Evolutionary conservation across 2,797 vertebrate species (phyloP), one percentile per base, ranked within the genome.

Genomic region (Eulemur rubriventer): DNA sequence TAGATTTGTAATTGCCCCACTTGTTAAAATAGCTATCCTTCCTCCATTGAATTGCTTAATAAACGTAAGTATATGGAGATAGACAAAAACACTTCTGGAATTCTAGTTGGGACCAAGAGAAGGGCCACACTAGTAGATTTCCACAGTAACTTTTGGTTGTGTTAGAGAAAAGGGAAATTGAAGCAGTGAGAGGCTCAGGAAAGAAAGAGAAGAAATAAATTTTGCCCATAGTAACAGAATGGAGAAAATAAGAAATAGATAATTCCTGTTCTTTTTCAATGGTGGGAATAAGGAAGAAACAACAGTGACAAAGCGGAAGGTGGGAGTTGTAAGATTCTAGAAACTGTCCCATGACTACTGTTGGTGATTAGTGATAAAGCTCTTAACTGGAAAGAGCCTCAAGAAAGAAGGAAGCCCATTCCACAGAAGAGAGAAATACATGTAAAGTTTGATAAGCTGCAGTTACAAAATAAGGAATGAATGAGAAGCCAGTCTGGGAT

Each of bases 391-490:
- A 87, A 70, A 85, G 2, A 65, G 7, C 20, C 5, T 89, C 48
- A 61, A 73, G 41, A 46, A 93, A 35, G 17, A 81, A 86, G 17
- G 28, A 81, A 65, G 3, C 24, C 89, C 52, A 7, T 63, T 89
- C 14, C 55, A 75, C 18, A 79, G 26, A 90, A 55, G 7, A 69
- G 2, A 82, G 16, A 92, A 95, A 91, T 46, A 63, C 0, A 81
- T 78, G 82, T 89, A 80, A 93, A 93, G 38, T 70, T 83, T 22
- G 86, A 24, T 82, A 83, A 83, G 14, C 22, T 89, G 43, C 41
- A 96, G 35, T 75, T 96, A 86, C 50, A 91, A 95, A 78, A 81
- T 41, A 92, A 96, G 6, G 20, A 82, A 83, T 72, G 59, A 63
- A 73, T 79, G 33, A 78, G 55, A 94, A 97, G 43, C 43, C 52